phyloP scores from a whole-genome alignment of 2,888 invertebrate genomes.

The Tenthredo livida region DNA sequence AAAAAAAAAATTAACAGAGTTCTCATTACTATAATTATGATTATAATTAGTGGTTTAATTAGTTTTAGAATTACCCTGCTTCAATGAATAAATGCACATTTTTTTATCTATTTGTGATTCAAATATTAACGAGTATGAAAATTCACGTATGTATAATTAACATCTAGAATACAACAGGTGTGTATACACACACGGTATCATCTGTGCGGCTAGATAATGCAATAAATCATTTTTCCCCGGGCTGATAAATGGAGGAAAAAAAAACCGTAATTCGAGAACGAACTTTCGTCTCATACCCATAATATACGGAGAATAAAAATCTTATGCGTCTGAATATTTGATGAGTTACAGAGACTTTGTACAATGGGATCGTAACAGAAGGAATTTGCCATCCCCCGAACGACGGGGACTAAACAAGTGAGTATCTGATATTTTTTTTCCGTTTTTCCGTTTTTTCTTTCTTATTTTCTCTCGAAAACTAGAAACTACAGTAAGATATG shows the following conservation, averaged over 20 bases:
- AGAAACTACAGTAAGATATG: neutral
- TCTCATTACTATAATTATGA: neutral
- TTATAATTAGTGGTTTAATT: neutral
- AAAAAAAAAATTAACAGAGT: neutral
- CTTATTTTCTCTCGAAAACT: neutral
- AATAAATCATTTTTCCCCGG: neutral
- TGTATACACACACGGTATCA: neutral
- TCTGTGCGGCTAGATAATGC: neutral
- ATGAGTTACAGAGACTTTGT: conserved; percentile 38
- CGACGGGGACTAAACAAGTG: conserved; percentile 34
- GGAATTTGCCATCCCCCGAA: conserved; percentile 39
- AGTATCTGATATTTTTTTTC: neutral
- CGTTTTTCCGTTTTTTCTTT: too few relatives aligned
- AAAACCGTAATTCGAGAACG: neutral
- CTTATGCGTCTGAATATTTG: neutral
- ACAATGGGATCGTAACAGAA: conserved; percentile 43
- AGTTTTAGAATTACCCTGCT: neutral
- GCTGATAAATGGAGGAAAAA: neutral
- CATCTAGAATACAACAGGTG: too few relatives aligned
- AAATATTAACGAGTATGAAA: neutral
- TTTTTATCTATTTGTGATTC: neutral
- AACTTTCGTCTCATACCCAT: neutral
- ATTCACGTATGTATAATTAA: too few relatives aligned
- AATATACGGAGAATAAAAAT: neutral
- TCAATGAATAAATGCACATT: too few relatives aligned